Base-by-base conservation (phyloP, 2,113 vertebrate species). In the Bettongia penicillata region DNA sequence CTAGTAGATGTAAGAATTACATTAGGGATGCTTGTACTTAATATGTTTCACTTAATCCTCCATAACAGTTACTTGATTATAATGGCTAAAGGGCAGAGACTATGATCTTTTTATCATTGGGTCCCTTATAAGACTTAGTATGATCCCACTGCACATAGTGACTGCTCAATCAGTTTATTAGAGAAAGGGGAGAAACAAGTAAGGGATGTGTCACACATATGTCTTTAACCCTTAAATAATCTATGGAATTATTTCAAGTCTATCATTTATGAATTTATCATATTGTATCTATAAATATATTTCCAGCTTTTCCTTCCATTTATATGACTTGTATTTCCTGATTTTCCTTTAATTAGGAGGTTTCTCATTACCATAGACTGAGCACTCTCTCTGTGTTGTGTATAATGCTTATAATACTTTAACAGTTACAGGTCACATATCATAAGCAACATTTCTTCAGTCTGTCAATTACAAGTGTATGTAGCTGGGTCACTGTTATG, bases 221-320 rank as follows among this genome's bases (percentile, higher is more conserved):
- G 16, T 77, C 37, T 77, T 77, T 77, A 77, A 77, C 12, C 6
- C n/a, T 68, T 68, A 90, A 93, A 43, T 43, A 77, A 55, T 91
- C 8, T 0, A 24, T 94, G 49, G 61, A 94, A 93, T 91, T 91
- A 90, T 92, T 53, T 91, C 51, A 77, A 24, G 9, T 53, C 0
- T 52, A 61, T 9, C 3, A 53, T 53, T 37, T 94, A 37, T 91
- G 31, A 89, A 26, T 91, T 91, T 68, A 89, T 93, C 52, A 3
- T 91, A 47, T 93, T 47, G 3, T 12, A 24, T 14, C 11, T 61
- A 0, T n/a, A 77, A 77, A 5, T 51, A 3, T 49, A 92, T 91
- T 96, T 94, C 95, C 93, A 90, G 5, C 28, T 61, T 84, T 2
- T 61, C 90, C 5, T 50, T 11, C n/a, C 91, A 68, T 93, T 77